Base-by-base conservation (phyloP, 1,140 invertebrate genomes). In the Cepaea nemoralis region DNA sequence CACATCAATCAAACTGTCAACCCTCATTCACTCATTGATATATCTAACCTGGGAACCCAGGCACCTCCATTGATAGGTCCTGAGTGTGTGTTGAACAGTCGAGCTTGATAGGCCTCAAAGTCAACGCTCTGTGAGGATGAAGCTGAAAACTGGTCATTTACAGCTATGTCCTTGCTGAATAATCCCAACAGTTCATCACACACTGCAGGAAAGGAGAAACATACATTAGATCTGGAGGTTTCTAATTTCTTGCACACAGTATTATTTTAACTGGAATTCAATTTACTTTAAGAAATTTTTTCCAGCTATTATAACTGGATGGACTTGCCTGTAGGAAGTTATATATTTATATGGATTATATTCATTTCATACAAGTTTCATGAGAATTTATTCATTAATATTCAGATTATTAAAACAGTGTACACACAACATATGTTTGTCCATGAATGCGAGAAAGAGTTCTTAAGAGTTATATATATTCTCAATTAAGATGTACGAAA, bases 101-200 rank as follows among this genome's bases (percentile, higher is more conserved):
- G 66, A 73, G 78, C 78, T 35, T 80, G 78, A 55, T 80, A 33
- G 73, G 78, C 78, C 48, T 80, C 78, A 55, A 71, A 80, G 6
- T 67, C 78, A 71, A 80, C 24, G 37, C 78, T 73, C 48, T 37
- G 78, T 14, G 78, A 80, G 16, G 78, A 66, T 14, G 78, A 80
- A n/a, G 78, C 66, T 37, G 78, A 80, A 55, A 80, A 80, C 69
- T 80, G 78, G 69, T 80, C 78, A 73, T 80, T 73, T 55, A 39
- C 67, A 71, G 77, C 77, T 12, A 80, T 33, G 48, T 80, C 69
- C 37, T 14, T 40, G 67, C 45, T 50, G 78, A 71, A 80, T 37
- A 73, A 55, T 70, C 78, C 78, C 78, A 71, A 71, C 67, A 80
- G 48, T 80, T 80, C 78, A 71, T 80, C 78, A 80, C 78, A 80